These are phyloP conservation scores for Drosophila setosimentum DNA, from an alignment of 2,888 invertebrate species.

Conservation along the genomic window DNA sequence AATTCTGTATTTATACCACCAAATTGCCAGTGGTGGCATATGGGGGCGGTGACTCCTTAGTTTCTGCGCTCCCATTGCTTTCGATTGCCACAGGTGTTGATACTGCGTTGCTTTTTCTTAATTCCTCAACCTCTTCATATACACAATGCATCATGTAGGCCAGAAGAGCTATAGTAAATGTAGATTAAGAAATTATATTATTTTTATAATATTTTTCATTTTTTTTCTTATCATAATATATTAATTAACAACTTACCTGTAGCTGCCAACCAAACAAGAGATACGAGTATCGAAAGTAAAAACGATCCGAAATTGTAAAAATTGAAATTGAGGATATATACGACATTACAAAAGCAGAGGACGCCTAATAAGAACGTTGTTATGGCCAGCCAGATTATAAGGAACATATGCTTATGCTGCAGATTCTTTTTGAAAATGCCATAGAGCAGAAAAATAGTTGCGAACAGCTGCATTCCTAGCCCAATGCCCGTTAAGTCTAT, in stretches of 20 bases:
- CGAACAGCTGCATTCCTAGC: neutral
- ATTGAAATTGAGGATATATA: rapidly evolving
- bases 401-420: conserved; percentile 10
- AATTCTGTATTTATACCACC: conserved; percentile 9
- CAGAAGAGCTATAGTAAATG: conserved; percentile 6
- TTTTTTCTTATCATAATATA: neutral
- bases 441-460: conserved; percentile 10
- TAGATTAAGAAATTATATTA: neutral
- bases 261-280: neutral
- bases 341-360: neutral
- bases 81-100: neutral
- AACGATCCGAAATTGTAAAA: neutral
- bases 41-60: conserved; percentile 6
- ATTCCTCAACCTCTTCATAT: conserved; percentile 4
- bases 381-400: conserved; percentile 16
- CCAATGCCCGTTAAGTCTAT: rapidly evolving
- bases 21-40: conserved; percentile 1
- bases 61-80: neutral
- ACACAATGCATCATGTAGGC: conserved; percentile 10
- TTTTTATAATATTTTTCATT: neutral
- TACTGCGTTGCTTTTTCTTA: neutral
- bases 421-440: conserved; percentile 14
- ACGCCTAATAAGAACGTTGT: neutral
- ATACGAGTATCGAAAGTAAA: neutral
- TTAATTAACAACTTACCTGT: conserved; percentile 5